phyloP scores from a whole-genome alignment of 2,113 vertebrate genomes.

The Garra rufa region DNA sequence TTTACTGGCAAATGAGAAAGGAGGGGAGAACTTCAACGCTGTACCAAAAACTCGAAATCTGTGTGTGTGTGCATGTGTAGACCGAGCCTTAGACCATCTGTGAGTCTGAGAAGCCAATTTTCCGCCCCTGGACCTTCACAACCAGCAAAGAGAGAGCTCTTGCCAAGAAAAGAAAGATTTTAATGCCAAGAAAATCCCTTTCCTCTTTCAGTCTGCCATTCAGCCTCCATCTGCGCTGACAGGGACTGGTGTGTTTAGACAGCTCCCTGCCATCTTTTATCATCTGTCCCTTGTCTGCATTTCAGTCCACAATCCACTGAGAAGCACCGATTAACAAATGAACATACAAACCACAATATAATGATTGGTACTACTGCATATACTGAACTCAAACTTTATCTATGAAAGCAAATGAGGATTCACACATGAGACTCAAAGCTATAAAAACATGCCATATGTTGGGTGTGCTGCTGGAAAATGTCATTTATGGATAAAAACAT shows the following conservation, averaged over 20 bases:
- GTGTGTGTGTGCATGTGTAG: constrained; percentile 5
- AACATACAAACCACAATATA: not conserved
- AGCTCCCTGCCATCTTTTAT: constrained; percentile 34
- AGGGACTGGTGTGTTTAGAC: constrained; percentile 25
- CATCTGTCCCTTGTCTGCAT: constrained; percentile 34
- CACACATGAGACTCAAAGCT: not conserved
- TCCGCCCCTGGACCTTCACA: constrained; percentile 31
- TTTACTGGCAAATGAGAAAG: constrained; percentile 37
- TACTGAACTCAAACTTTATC: not conserved
- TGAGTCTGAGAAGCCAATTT: constrained; percentile 36
- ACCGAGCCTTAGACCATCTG: constrained; percentile 5
- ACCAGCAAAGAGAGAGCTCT: not conserved
- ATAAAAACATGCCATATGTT: not conserved
- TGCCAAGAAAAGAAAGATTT: constrained; percentile 38
- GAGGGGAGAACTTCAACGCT: constrained; percentile 23
- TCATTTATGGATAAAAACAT: not conserved
- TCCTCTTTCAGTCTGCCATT: constrained; percentile 35
- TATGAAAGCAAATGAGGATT: not conserved
- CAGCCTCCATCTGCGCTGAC: constrained; percentile 36
- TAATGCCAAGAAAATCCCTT: constrained; percentile 44
- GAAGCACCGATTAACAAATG: not conserved
- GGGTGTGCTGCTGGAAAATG: constrained; percentile 11
- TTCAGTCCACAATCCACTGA: constrained; percentile 20
- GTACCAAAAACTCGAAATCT: not conserved
- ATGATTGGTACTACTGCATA: not conserved